These are phyloP conservation scores for Platorchestia sp. DNA, from an alignment of 1,140 invertebrate genomes.

Conservation along the genomic window DNA sequence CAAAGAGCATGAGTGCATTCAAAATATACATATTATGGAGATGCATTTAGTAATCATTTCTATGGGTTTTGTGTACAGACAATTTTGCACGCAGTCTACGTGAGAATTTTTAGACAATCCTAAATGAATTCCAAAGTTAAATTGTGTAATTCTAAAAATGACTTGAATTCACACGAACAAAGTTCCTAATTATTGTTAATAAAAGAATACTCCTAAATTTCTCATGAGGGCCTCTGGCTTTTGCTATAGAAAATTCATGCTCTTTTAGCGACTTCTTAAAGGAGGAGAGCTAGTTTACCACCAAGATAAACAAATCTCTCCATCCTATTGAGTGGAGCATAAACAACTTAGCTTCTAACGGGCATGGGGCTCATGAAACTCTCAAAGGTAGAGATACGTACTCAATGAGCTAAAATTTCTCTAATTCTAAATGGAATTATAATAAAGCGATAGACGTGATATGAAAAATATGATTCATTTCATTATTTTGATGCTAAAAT, in stretches of 20 bases:
- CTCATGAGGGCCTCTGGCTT: not conserved
- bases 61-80: too few relatives aligned
- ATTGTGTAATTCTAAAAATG: not conserved
- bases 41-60: too few relatives aligned
- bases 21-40: too few relatives aligned
- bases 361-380: not conserved
- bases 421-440: not conserved
- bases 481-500: not conserved
- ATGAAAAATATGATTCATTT: not conserved
- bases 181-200: not conserved
- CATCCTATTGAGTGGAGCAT: slow-evolving; percentile 33
- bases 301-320: slow-evolving; percentile 18
- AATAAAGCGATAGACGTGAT: not conserved
- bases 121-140: not conserved
- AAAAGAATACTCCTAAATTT: not conserved
- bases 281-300: not conserved
- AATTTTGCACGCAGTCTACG: not conserved
- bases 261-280: not conserved
- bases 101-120: not conserved
- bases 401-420: not conserved
- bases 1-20: too few relatives aligned
- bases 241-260: not conserved
- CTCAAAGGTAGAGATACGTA: not conserved
- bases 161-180: not conserved
- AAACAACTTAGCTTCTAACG: slow-evolving; percentile 10